A percentile compares a stretch with the other conserved stretches of the same genome.
Conservation (phyloP, 2,888 invertebrate species). For the Drepana falcataria region DNA sequence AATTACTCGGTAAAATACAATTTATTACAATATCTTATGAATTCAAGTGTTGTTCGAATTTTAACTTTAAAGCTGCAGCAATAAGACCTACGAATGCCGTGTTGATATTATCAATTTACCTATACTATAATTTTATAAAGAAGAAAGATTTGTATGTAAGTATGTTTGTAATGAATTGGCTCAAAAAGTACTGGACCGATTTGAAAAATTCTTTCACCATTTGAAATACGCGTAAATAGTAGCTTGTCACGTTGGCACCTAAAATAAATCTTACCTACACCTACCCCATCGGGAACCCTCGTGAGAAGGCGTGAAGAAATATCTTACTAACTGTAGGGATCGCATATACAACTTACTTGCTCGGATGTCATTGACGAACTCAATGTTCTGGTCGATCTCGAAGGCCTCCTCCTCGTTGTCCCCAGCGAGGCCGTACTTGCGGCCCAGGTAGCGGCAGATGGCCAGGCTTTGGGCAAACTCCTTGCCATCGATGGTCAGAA, state of each 20-base stretch:
- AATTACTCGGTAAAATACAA: neutral
- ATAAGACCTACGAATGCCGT: neutral
- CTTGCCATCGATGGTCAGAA: conserved; percentile 81
- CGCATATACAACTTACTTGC: conserved; percentile 60
- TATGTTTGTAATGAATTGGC: no score
- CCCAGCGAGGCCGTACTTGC: conserved; percentile 79
- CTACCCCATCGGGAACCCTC: no score
- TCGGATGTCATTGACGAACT: conserved; percentile 80
- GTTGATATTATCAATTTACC: neutral
- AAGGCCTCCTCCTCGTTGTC: conserved; percentile 77
- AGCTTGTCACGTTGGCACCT: no score
- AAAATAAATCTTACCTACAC: no score
- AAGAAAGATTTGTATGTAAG: no score
- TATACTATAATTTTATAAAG: no score
- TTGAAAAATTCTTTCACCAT: no score
- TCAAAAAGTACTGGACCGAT: no score
- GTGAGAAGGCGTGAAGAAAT: no score
- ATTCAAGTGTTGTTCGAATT: conserved; percentile 5
- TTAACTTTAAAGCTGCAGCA: neutral
- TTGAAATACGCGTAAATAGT: no score
- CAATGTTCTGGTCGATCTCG: conserved; percentile 80
- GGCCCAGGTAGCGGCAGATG: conserved; percentile 81
- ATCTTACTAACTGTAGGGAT: neutral
- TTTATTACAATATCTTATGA: no score
- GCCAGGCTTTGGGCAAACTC: conserved; percentile 78